Base-by-base conservation (phyloP, 2,888 invertebrate genomes). In the Autographa gamma region DNA sequence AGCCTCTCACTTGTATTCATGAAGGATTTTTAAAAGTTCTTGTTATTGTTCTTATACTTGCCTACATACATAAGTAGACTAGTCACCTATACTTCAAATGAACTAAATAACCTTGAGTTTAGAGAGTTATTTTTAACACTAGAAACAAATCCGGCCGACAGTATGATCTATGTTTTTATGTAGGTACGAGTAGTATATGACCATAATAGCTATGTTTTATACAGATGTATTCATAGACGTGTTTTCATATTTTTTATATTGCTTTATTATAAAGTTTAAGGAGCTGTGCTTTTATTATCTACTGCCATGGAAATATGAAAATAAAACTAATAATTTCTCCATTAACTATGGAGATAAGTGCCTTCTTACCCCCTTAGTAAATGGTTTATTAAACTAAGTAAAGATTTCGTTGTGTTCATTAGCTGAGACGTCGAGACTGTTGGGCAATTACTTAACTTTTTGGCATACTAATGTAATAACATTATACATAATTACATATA, bases 31-130 rank as follows among this genome's bases (percentile, higher is more conserved):
- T n/a, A 7, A 14, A n/a, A n/a, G 43, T 48, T 48, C 48, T 48
- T n/a, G 48, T n/a, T n/a, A n/a, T 48, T n/a, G 48, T 48, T 48
- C 48, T n/a, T n/a, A 4, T 6, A 48, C n/a, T 48, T n/a, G n/a
- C 48, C 8, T 19, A 2, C 5, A 19, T 56, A n/a, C 48, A 38
- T 38, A n/a, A 48, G n/a, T 16, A n/a, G 8, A n/a, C n/a, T 11
- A 56, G 54, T n/a, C 25, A 13, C 14, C 9, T 25, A 58, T 8
- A 41, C 25, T 48, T 59, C 3, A 70, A 74, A 71, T 73, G 41
- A 69, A 64, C 43, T 19, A n/a, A 71, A 58, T n/a, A 74, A 64
- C 83, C 84, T 83, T 81, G 84, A 25, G n/a, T 19, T 76, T 83
- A 60, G 81, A 81, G 81, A 81, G 70, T 65, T 54, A 67, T 66